Conservation (phyloP, 2,888 invertebrate genomes). For the Dione vanillae region DNA sequence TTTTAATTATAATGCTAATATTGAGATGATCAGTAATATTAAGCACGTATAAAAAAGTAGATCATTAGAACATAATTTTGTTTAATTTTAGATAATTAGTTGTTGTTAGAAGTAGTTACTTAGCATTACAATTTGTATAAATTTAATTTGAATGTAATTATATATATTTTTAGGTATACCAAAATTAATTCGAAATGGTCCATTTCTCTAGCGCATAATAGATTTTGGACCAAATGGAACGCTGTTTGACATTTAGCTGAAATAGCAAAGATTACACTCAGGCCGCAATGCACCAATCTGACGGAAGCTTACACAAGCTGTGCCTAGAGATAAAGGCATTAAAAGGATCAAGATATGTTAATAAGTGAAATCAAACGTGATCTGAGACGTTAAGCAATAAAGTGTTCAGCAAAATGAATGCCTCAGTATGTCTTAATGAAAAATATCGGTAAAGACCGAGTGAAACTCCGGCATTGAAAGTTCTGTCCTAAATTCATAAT, state of each 20-base stretch:
- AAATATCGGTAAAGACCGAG: background rate
- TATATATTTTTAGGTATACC: no score
- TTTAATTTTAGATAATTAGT: no score
- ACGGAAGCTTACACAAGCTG: slow-evolving; percentile 21
- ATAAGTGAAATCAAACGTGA: slow-evolving; percentile 14
- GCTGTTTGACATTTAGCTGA: slow-evolving; percentile 20
- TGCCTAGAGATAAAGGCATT: slow-evolving; percentile 29
- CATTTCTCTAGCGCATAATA: background rate
- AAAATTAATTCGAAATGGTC: background rate
- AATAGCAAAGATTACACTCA: slow-evolving; percentile 15
- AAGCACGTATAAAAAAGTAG: no score
- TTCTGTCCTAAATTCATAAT: no score
- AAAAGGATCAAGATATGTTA: slow-evolving; percentile 5
- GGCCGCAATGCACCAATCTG: slow-evolving; percentile 34
- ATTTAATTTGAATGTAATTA: no score
- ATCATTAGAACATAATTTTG: no score
- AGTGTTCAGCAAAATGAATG: background rate
- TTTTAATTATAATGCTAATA: no score
- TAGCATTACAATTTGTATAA: no score
- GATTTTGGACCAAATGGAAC: slow-evolving; percentile 14
- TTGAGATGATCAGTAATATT: no score
- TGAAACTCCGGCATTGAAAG: no score
- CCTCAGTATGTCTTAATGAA: background rate
- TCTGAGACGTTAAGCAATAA: background rate
- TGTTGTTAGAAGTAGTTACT: no score